phyloP scores from a whole-genome alignment of 2,113 vertebrate species.

The Cyanoderma ruficeps region DNA sequence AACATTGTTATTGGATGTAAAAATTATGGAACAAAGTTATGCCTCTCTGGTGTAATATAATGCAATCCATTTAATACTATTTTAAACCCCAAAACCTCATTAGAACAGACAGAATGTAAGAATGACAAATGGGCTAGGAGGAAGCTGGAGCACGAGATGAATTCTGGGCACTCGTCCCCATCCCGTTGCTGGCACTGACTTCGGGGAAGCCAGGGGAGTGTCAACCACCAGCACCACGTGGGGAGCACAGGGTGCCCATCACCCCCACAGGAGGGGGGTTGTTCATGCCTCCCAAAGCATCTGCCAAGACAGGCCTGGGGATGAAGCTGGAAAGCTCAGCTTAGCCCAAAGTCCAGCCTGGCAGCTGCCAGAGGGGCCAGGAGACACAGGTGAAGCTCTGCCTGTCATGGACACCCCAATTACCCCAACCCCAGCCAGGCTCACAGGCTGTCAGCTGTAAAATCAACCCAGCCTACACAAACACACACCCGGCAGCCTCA shows the following conservation, averaged over 20 bases:
- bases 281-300: rapidly evolving
- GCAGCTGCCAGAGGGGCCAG: neutral
- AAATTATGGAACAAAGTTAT: conserved; percentile 59
- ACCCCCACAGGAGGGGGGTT: rapidly evolving
- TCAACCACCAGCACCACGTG: neutral
- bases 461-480: neutral
- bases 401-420: neutral
- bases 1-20: conserved; percentile 65
- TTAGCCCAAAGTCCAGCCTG: neutral
- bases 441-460: neutral
- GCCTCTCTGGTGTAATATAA: conserved; percentile 64
- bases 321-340: neutral
- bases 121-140: conserved; percentile 39
- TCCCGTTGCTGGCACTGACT: rapidly evolving
- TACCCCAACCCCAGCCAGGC: rapidly evolving
- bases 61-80: conserved; percentile 68
- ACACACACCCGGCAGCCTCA: neutral
- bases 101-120: conserved; percentile 41
- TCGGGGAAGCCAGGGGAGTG: rapidly evolving
- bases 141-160: neutral
- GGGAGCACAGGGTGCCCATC: neutral
- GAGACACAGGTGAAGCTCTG: neutral
- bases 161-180: neutral
- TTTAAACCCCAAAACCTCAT: conserved; percentile 67
- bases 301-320: neutral